Evolutionary conservation across 2,113 vertebrate species (phyloP).

Genomic region (Miniopterus natalensis): DNA sequence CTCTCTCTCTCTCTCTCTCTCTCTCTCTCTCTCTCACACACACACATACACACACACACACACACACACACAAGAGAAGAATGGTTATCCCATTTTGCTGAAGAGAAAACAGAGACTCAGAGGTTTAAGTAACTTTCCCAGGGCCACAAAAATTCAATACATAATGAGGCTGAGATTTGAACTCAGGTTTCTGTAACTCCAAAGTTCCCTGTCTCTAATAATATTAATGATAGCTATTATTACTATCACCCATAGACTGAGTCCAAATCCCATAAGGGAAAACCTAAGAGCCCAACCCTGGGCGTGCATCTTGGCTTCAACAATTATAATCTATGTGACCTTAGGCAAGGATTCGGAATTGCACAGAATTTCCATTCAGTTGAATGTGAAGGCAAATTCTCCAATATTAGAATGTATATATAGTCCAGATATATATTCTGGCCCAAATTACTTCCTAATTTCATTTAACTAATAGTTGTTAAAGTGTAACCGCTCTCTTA

Average conservation of each 20-base stretch:
- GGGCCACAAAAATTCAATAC: slow-evolving; percentile 15
- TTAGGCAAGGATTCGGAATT: background rate
- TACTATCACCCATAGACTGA: background rate
- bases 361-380: slow-evolving; percentile 21
- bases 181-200: background rate
- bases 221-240: background rate
- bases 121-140: slow-evolving; percentile 8
- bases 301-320: background rate
- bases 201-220: background rate
- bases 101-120: slow-evolving; percentile 5
- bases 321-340: background rate
- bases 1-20: background rate
- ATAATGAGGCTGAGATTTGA: background rate
- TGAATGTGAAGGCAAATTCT: slow-evolving; percentile 35
- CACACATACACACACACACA: background rate
- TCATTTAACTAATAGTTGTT: slow-evolving; percentile 44
- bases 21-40: background rate
- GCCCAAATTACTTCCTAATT: background rate
- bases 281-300: background rate
- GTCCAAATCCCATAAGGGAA: background rate
- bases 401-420: slow-evolving; percentile 15
- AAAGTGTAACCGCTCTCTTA: background rate
- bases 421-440: slow-evolving; percentile 12
- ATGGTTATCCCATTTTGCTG: background rate
- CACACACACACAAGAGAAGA: background rate